These are phyloP conservation scores for Xyliphius kryptos DNA, from an alignment of 2,113 vertebrate genomes.

Conservation along the genomic window DNA sequence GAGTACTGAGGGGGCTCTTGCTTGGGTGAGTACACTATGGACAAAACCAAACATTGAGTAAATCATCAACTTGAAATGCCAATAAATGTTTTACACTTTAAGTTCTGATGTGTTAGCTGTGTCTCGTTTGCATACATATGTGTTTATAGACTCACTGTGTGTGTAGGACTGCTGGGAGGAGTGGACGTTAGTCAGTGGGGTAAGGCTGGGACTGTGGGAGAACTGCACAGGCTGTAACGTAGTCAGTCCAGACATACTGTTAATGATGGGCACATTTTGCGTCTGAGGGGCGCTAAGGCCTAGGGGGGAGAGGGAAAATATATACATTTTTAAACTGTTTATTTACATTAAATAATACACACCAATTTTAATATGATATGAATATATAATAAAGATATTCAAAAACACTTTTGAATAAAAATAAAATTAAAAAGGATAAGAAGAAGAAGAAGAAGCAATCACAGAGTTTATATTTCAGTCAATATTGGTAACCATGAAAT, in stretches of 20 bases:
- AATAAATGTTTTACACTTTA: neutral
- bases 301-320: conserved; percentile 43
- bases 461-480: too few species aligned
- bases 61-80: neutral
- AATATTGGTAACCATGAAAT: too few species aligned
- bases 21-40: conserved; percentile 92
- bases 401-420: too few species aligned
- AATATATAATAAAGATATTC: too few species aligned
- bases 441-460: too few species aligned
- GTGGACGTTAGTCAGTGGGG: conserved; percentile 84
- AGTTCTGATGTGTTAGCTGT: too few species aligned
- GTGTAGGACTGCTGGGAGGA: conserved; percentile 92
- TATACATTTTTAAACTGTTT: too few species aligned
- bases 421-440: too few species aligned
- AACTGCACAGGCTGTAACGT: conserved; percentile 91
- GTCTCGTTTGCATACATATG: neutral
- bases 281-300: conserved; percentile 92
- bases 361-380: too few species aligned
- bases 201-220: conserved; percentile 79
- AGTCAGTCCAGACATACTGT: conserved; percentile 87
- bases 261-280: conserved; percentile 93
- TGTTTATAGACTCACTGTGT: conserved; percentile 76
- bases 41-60: conserved; percentile 4
- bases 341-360: too few species aligned
- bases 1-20: conserved; percentile 90